Evolutionary conservation across 2,888 invertebrate species (phyloP), one percentile per base, ranked within the genome.

Genomic region (Sthenelais limicola): DNA sequence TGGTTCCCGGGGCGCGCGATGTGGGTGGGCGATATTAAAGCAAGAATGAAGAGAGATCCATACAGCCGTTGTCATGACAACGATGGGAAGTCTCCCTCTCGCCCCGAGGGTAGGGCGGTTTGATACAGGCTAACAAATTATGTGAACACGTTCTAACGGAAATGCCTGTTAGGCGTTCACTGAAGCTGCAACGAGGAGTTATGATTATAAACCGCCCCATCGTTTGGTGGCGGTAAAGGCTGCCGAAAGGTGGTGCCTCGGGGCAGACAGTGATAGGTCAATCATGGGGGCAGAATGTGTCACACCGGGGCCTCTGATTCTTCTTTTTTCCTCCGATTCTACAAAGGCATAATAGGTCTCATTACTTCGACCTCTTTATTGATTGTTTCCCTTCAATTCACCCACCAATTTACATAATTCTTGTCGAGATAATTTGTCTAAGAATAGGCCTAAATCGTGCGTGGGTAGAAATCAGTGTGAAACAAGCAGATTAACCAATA

Each of bases 61-160:
- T 35, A 9, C 26, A 5, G 62, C 62, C 62, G 62, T 62, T 62
- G 62, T 62, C 38, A 62, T 62, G 21, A 28, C 38, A 24, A 62
- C 38, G 26, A 62, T n/a, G n/a, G n/a, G n/a, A 62, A 35, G 62
- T 26, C 26, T 35, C 38, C 38, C 38, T 18, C 26, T 9, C 21
- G 62, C 62, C 54, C 62, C 38, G 62, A 28, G 62, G 62, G 62
- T 26, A 62, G 62, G 62, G 62, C 62, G 62, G 62, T 62, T 62
- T 62, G 62, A 62, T 62, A 62, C 62, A 38, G 43, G 62, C 38
- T 62, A 62, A 62, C 62, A 62, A 62, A 62, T 62, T 62, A 62
- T 38, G 38, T 35, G 62, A 24, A 35, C 62, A 62, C 62, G 62
- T 38, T 21, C 62, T 35, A 35, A 38, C 62, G 38, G 62, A 62